Percentiles rank a stretch among this genome's conserved stretches.
Evolutionary conservation across 2,797 vertebrate genomes (phyloP).

Genomic region (Acomys russatus): DNA sequence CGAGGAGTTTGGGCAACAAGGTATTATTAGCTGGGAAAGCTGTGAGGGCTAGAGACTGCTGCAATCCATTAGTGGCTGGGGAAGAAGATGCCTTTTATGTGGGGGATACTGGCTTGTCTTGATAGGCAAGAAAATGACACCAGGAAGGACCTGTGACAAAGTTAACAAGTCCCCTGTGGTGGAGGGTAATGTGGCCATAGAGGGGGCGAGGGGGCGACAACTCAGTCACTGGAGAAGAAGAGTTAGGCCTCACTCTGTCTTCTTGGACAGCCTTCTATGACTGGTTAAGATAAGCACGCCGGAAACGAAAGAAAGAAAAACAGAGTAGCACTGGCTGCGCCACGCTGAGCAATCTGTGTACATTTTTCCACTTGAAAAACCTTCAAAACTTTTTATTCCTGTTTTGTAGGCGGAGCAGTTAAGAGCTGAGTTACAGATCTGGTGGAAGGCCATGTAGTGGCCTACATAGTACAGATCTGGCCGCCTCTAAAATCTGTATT

Average conservation of each 20-base stretch:
- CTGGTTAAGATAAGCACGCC: background rate
- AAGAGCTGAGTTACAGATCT: background rate
- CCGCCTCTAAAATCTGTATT: background rate
- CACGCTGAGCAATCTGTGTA: background rate
- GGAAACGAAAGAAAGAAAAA: background rate
- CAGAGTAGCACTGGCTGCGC: rapidly evolving
- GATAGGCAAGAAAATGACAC: background rate
- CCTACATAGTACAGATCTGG: background rate
- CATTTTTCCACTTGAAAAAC: background rate
- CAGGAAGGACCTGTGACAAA: background rate
- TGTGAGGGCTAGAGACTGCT: background rate
- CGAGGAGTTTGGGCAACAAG: background rate
- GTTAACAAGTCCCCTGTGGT: background rate
- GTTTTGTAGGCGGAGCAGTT: background rate
- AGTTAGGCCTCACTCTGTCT: background rate
- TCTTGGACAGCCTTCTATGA: background rate
- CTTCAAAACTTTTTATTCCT: background rate
- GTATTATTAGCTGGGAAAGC: background rate
- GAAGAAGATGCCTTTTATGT: background rate
- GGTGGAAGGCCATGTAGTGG: background rate
- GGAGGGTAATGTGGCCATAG: background rate
- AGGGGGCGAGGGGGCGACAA: too few species aligned
- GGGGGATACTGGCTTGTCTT: background rate
- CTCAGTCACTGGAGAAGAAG: background rate
- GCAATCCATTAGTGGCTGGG: background rate